Base-by-base conservation (phyloP, 2,113 vertebrate species). In the Dolichotis patagonum region DNA sequence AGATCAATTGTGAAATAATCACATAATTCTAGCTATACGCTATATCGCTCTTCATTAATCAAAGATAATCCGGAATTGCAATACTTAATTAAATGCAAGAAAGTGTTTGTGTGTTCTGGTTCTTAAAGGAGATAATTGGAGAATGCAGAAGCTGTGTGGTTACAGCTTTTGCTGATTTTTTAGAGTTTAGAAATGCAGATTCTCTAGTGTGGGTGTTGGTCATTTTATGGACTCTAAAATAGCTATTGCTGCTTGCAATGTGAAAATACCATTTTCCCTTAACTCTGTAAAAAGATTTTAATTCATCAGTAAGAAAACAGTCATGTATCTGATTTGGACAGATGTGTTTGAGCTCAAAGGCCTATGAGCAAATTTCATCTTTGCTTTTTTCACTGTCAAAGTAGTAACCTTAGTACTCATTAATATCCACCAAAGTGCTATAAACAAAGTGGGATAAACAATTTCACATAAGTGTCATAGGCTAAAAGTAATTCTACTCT, bases 1-100 rank as follows among this genome's bases (percentile, higher is more conserved):
- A 98, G 97, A 98, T 98, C 97, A 98, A 97, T 98, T 98, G 98
- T 98, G 96, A 97, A 97, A 97, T 97, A 97, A 98, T 98, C 96
- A 98, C 96, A 98, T 98, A 98, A 98, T 97, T 98, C 97, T 96
- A 97, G 95, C 97, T 97, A 98, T 97, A 90, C 41, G 60, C 97
- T 96, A 89, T 96, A 98, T 97, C 86, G 58, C 98, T 98, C 97
- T 98, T 97, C 97, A 98, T 97, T 98, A 98, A 98, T 98, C 98
- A 98, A 97, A 97, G 96, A 97, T 98, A 97, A 97, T 98, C 98
- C 97, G 96, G 94, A 98, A 97, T 96, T 97, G 96, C 96, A 97
- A 97, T 96, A 97, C 96, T 97, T 98, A 98, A 98, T 97, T 98
- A 98, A 97, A 97, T 98, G 97, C 97, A 97, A 96, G 96, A 98